Base-by-base conservation (phyloP, 2,888 invertebrate genomes). In the Anodontia alba region DNA sequence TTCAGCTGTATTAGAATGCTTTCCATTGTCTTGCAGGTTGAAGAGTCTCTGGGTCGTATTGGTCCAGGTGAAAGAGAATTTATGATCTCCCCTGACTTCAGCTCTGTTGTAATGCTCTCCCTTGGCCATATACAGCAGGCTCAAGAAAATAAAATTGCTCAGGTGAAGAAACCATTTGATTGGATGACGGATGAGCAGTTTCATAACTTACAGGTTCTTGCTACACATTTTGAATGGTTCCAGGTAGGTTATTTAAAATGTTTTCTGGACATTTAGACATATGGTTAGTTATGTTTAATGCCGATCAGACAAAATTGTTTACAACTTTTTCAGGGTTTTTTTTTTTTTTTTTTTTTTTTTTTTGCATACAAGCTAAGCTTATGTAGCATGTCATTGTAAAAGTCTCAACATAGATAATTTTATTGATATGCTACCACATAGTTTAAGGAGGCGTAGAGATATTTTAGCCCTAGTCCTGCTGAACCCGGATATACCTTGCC, bases 171-270 rank as follows among this genome's bases (percentile, higher is more conserved):
- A 78, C 93, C 94, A n/a, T 94, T 94, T 89, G 94, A 94, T 76
- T 94, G 94, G 94, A 94, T 94, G 94, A 88, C 91, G 1, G 94
- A 94, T 78, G 94, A 94, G 66, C 93, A 93, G 89, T 94, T 93
- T 88, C 91, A 92, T 82, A 94, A 94, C 80, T 90, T 94, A 33
- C 94, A 94, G 90, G 91, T 94, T 1, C 89, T 94, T 12, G 94
- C 94, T 20, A 91, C 92, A 17, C 93, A 93, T 80, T 94, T 94
- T 81, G 92, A 93, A 66, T 94, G 94, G 94, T 94, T 94, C 87
- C 91, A 92, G 85, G 85, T 85, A 76, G 0, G 71, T 26, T 7
- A 42, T 42, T 42, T 42, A n/a, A n/a, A n/a, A n/a, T n/a, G n/a
- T n/a, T n/a, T n/a, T n/a, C n/a, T n/a, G n/a, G n/a, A n/a, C 5